Evolutionary conservation across 2,888 invertebrate species (phyloP).

Genomic region (Tetragnatha montana): DNA sequence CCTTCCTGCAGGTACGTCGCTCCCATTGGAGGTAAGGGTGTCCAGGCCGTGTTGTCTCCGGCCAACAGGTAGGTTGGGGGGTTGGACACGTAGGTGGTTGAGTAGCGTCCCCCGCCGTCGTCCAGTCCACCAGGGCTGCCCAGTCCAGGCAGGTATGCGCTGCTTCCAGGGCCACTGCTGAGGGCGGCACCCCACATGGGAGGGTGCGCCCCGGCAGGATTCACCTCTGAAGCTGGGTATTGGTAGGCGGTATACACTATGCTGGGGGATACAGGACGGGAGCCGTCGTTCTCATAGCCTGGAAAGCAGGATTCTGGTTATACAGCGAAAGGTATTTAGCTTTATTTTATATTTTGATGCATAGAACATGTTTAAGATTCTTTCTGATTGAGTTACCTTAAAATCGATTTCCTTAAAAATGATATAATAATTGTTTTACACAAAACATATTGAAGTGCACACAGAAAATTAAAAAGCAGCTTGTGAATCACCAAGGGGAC

Average conservation of each 20-base stretch:
- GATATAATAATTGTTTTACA: no score
- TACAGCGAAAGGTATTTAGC: neutral
- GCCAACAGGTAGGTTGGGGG: conserved; percentile 27
- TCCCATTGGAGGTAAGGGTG: conserved; percentile 37
- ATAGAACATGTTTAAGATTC: neutral
- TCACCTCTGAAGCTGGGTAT: conserved; percentile 38
- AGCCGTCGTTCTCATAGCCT: conserved; percentile 46
- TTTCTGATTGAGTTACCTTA: no score
- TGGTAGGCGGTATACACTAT: conserved; percentile 25
- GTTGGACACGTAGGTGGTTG: neutral
- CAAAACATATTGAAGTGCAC: no score
- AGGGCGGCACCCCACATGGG: conserved; percentile 44
- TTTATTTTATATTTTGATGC: neutral
- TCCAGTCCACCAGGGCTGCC: conserved; percentile 32
- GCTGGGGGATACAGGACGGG: conserved; percentile 36
- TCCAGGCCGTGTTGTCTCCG: conserved; percentile 26
- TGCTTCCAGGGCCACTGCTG: neutral
- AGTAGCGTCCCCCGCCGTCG: conserved; percentile 32
- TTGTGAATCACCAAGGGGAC: no score
- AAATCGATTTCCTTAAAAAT: no score
- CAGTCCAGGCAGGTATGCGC: conserved; percentile 17
- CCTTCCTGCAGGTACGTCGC: conserved; percentile 41
- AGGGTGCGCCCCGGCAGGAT: neutral
- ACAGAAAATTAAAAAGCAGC: no score
- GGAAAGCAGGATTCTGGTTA: neutral